These are phyloP conservation scores for Andrena haemorrhoa DNA, from an alignment of 2,888 invertebrate species.

Conservation along the genomic window DNA sequence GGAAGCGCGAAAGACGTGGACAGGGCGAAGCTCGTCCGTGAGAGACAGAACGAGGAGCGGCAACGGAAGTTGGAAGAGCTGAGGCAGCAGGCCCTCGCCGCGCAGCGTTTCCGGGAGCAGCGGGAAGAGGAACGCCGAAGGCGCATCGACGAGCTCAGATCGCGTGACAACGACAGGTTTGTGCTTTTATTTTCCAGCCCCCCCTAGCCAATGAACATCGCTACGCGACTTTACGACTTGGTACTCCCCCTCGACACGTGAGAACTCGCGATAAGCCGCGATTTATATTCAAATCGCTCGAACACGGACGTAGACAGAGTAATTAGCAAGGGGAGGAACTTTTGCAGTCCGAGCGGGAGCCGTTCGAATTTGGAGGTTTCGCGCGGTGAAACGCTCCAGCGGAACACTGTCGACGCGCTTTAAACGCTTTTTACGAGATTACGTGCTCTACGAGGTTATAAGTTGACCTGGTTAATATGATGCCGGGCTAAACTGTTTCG, in stretches of 20 bases:
- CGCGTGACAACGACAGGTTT: slow-evolving; percentile 90
- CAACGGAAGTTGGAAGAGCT: slow-evolving; percentile 95
- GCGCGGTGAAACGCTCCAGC: slow-evolving; percentile 27
- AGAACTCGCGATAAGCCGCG: neutral
- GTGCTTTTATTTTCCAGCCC: slow-evolving; percentile 23
- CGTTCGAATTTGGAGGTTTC: too few species aligned
- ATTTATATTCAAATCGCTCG: neutral
- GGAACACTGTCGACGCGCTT: slow-evolving; percentile 46
- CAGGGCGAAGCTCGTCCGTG: slow-evolving; percentile 88
- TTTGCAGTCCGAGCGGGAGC: too few species aligned
- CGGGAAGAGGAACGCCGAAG: slow-evolving; percentile 93
- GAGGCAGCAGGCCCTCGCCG: slow-evolving; percentile 94
- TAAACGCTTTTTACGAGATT: slow-evolving; percentile 63
- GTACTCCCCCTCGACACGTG: slow-evolving; percentile 8
- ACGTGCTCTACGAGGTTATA: slow-evolving; percentile 59
- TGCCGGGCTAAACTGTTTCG: slow-evolving; percentile 56
- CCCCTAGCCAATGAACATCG: neutral
- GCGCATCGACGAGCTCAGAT: slow-evolving; percentile 93
- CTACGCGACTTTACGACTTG: slow-evolving; percentile 6
- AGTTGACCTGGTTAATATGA: slow-evolving; percentile 64
- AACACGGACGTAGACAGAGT: too few species aligned
- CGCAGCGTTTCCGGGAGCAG: slow-evolving; percentile 95
- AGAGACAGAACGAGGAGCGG: slow-evolving; percentile 95
- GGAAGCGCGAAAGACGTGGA: slow-evolving; percentile 82
- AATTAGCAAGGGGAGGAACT: too few species aligned